Evolutionary conservation across 2,888 invertebrate genomes (phyloP), one percentile per base, ranked within the genome.

Genomic region (Perizoma affinitatum): DNA sequence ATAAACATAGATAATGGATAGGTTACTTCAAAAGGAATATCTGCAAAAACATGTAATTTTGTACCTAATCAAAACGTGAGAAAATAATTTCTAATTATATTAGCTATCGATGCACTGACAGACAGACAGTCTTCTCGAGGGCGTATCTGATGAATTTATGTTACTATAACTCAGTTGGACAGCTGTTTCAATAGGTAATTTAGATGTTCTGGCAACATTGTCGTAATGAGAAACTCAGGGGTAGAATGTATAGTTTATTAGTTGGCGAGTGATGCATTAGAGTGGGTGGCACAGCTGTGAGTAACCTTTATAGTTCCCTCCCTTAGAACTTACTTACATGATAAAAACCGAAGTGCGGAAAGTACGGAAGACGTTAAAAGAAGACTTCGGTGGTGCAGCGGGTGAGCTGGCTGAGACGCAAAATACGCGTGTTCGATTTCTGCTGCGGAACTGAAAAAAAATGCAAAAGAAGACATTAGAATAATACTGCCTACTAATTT

Each of bases 161-260:
- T 79, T 81, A 84, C 89, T 83, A 90, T 90, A 91, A 89, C 87
- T 91, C 91, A 90, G 76, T 65, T 73, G 76, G 87, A 86, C 89
- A 83, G 87, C 83, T 80, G 79, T 79, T 74, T 76, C 88, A 84
- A 87, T 87, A 87, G 85, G 87, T 90, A 90, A 91, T 91, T 90
- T 90, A 91, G 91, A 90, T 84, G 91, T 91, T 87, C 77, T 69
- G 64, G 86, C 90, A 90, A 91, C 91, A 86, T 82, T 88, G 91
- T 91, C 84, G 85, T 89, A 90, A 91, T 90, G 87, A 90, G 89
- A 86, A 38, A 83, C 80, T 64, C 55, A 73, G 73, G 72, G 58
- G 54, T 52, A 48, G 52, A 56, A 55, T 56, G 74, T 69, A 69
- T 51, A 67, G 73, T 85, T 84, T 85, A 84, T 82, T 82, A 74